Base-by-base conservation (phyloP, 1,140 invertebrate genomes). In the Drosophila carrolli region DNA sequence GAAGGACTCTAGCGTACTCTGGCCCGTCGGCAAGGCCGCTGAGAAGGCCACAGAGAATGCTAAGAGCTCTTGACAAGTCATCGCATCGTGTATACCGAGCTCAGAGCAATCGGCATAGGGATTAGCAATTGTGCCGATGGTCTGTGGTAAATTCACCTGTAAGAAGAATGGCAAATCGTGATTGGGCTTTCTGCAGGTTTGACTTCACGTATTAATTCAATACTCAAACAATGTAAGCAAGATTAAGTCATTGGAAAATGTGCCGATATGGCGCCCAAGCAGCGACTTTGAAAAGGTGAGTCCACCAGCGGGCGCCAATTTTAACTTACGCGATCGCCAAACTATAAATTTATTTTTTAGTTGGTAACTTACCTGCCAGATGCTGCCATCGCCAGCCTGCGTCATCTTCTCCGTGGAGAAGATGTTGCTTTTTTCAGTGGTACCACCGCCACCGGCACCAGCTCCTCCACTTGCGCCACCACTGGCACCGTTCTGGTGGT, bases 11-110 rank as follows among this genome's bases (percentile, higher is more conserved):
- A 97, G 93, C 5, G 96, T 96, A 35, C 97, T 94, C 93, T 97
- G 97, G 41, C 96, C 96, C 6, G 97, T 98, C 16, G 97, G 97
- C 63, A 98, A 92, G 2, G 97, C 97, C 1, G 97, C 97, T 78
- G 97, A 97, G 29, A 99, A 95, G 9, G 97, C 97, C 44, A 98
- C 97, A 48, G 97, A 97, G 29, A 98, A 93, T 35, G 97, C 97
- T 44, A 99, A 93, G 2, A 98, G 94, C 93, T 99, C 97, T 93
- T 97, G 97, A 93, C 97, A 98, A 2, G 97, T 98, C 94, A 98
- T 96, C 9, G 95, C 94, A 92, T 92, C 93, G 81, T 90, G 93
- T 90, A 93, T 95, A 84, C 84, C 94, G 86, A 84, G 91, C 67
- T 93, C 94, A 57, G 92, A 94, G 89, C 93, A 94, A 57, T 94